phyloP scores from a whole-genome alignment of 1,140 invertebrate species.

The Microplitis mediator region DNA sequence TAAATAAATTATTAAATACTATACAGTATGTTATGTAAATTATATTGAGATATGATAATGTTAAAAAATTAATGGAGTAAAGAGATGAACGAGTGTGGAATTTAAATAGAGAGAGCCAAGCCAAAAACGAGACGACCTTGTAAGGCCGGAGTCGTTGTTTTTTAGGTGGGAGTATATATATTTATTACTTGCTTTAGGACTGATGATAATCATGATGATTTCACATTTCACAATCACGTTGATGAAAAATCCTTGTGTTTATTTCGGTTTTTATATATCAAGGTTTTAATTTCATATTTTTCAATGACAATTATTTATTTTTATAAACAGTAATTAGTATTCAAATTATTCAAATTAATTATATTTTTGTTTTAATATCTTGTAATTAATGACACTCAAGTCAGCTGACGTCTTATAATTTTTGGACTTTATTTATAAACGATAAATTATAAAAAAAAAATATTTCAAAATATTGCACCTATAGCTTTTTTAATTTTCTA shows the following conservation, averaged over 20 bases:
- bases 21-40: not conserved
- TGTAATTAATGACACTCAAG: too few relatives aligned
- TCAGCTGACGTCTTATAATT: too few relatives aligned
- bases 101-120: not conserved
- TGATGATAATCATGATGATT: not conserved
- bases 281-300: not conserved
- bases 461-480: too few relatives aligned
- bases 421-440: too few relatives aligned
- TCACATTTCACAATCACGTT: slow-evolving; percentile 8
- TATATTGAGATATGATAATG: not conserved
- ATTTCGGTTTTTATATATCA: not conserved
- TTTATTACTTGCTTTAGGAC: not conserved
- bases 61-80: not conserved
- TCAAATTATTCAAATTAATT: not conserved
- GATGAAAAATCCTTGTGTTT: slow-evolving; percentile 1
- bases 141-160: slow-evolving; percentile 10
- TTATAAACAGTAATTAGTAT: not conserved
- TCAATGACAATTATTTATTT: not conserved
- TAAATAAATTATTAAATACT: too few relatives aligned
- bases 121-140: slow-evolving; percentile 12
- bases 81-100: not conserved
- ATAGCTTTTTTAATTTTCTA: too few relatives aligned
- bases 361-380: too few relatives aligned
- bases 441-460: too few relatives aligned
- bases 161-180: not conserved